Base-by-base conservation (phyloP, 2,797 vertebrate species). In the Nothura maculosa region DNA sequence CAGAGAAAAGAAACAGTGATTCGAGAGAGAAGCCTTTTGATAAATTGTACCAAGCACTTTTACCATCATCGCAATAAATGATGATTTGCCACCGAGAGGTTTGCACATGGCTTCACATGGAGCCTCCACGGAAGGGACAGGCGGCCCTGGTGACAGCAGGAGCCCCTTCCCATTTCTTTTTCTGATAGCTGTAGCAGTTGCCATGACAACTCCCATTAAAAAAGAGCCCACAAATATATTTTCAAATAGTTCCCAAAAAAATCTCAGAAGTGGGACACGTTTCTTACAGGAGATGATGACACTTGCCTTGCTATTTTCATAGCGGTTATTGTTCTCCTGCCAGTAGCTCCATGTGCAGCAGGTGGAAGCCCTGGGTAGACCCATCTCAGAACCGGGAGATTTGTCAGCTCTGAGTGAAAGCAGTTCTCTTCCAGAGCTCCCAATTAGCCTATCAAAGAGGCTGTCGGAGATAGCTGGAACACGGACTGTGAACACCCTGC, bases 1-100 rank as follows among this genome's bases (percentile, higher is more conserved):
- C 61, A 48, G 64, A 93, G 94, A 89, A 94, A 91, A 91, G 94
- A 80, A 93, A 61, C 85, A 85, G 82, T 11, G 55, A 76, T 28
- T 55, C 57, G 27, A 69, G 64, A 58, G 72, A 82, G 75, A 57
- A 91, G 87, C 52, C 24, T 73, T 64, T 9, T 86, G 83, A 94
- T 64, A 47, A 92, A 96, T 92, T 2, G 0, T 2, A 16, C 78
- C 40, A 0, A 64, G 75, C 10, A 6, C 74, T 88, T 79, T 30
- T 14, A 50, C 48, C 81, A 91, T 64, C 52, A 30, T 10, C 25
- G 47, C 81, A 40, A 86, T 10, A 28, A 90, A 72, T 21, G 83
- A 54, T 64, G 81, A 43, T 90, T 87, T 80, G 85, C 72, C 78
- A 74, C 2, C 0, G 32, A 58, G 64, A 86, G 78, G 91, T 60